phyloP scores from a whole-genome alignment of 2,113 vertebrate species.

The Cheirogaleus medius region DNA sequence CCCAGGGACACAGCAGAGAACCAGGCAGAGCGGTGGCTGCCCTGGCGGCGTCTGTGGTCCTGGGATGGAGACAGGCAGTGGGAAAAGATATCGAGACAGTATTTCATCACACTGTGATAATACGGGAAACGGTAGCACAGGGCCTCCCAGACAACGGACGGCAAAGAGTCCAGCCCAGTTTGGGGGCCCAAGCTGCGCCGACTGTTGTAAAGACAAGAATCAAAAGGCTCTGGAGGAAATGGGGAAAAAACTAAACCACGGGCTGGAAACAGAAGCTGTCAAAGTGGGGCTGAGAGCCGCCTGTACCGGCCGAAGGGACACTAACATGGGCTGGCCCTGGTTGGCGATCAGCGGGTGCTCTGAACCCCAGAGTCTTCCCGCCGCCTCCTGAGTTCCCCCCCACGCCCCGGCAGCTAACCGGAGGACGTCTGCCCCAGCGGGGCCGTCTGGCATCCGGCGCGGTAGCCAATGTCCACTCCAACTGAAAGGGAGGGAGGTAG shows the following conservation, averaged over 20 bases:
- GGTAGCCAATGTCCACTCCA: not conserved
- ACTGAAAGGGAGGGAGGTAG: not conserved
- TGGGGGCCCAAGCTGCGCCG: not conserved
- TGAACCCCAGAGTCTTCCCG: not conserved
- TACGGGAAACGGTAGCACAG: rapidly evolving
- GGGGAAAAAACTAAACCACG: not conserved
- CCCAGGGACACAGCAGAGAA: not conserved
- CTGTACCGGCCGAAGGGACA: too few species aligned
- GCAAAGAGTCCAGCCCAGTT: not conserved
- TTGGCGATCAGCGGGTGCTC: not conserved
- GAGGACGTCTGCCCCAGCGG: not conserved
- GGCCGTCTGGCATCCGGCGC: not conserved
- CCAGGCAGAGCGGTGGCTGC: not conserved
- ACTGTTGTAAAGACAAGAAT: not conserved
- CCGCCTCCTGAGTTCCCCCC: not conserved
- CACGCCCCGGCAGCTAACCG: not conserved
- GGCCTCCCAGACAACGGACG: not conserved
- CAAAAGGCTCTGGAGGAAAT: not conserved
- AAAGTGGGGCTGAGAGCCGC: not conserved
- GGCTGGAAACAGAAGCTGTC: not conserved
- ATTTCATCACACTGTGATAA: not conserved
- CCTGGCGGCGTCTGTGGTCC: not conserved
- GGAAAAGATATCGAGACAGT: not conserved
- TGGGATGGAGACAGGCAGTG: not conserved
- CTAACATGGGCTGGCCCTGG: rapidly evolving